Evolutionary conservation across 2,888 invertebrate species (phyloP).

Genomic region (Spilarctia lutea): DNA sequence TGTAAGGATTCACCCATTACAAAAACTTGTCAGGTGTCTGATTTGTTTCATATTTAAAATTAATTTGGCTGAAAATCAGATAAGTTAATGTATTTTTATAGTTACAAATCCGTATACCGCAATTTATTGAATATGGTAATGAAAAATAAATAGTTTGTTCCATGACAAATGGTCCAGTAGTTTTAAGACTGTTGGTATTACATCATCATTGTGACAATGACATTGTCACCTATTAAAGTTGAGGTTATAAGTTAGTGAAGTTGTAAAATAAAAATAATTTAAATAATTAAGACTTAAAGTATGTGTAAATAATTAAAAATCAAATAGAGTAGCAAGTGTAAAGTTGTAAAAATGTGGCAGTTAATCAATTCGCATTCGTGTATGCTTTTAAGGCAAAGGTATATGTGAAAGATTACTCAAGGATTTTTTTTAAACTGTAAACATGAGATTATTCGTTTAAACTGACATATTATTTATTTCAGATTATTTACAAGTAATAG

Average conservation of each 20-base stretch:
- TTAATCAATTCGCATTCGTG: constrained; percentile 73
- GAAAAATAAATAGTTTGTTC: neutral
- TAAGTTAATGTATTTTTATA: no score
- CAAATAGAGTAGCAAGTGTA: constrained; percentile 23
- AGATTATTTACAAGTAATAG: constrained; percentile 70
- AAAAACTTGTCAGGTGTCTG: no score
- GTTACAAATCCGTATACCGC: no score
- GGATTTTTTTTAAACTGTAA: constrained; percentile 27
- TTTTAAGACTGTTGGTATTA: constrained; percentile 42
- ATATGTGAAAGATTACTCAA: constrained; percentile 34
- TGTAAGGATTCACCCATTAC: neutral
- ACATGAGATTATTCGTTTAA: constrained; percentile 15
- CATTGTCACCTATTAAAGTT: constrained; percentile 37
- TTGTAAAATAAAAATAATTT: constrained; percentile 30
- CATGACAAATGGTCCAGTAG: neutral
- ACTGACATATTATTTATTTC: constrained; percentile 52
- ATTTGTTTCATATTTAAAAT: no score
- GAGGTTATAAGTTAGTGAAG: constrained; percentile 41
- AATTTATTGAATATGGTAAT: no score
- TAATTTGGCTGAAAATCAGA: no score
- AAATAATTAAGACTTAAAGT: constrained; percentile 51
- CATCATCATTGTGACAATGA: constrained; percentile 47
- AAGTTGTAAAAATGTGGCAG: constrained; percentile 73
- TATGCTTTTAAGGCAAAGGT: constrained; percentile 73
- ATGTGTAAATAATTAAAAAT: constrained; percentile 53